These are phyloP conservation scores for Oscheius sp. DNA, from an alignment of 1,140 invertebrate genomes.

Conservation along the genomic window DNA sequence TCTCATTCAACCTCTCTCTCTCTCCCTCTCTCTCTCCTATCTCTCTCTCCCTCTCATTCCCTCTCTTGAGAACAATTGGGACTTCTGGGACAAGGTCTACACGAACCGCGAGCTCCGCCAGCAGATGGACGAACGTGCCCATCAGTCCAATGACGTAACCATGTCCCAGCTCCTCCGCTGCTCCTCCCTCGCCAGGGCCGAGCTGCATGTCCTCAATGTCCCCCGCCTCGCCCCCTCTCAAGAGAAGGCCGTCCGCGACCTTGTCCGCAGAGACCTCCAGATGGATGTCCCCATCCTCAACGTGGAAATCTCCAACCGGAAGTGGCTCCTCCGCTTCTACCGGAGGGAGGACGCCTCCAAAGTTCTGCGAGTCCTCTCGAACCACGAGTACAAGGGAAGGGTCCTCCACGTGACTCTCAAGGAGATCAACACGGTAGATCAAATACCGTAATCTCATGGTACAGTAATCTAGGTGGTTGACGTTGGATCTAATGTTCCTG, in stretches of 20 bases:
- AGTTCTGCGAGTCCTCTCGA: slow-evolving; percentile 1
- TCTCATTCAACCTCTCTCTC: no score
- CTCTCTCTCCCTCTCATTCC: no score
- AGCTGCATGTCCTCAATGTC: slow-evolving; percentile 17
- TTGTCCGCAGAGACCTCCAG: slow-evolving; percentile 6
- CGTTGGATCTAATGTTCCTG: no score
- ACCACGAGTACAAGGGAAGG: not conserved
- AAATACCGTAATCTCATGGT: no score
- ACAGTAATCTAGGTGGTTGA: no score
- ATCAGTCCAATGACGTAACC: not conserved
- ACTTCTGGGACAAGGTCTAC: slow-evolving; percentile 6
- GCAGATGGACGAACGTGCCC: not conserved
- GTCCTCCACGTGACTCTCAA: not conserved
- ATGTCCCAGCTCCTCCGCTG: slow-evolving; percentile 19
- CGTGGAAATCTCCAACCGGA: not conserved
- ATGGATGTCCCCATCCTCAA: slow-evolving; percentile 20
- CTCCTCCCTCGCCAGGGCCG: not conserved
- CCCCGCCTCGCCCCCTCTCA: slow-evolving; percentile 9
- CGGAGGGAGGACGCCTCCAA: slow-evolving; percentile 21
- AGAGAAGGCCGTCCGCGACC: slow-evolving; percentile 10
- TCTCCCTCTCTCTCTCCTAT: no score
- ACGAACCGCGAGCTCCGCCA: not conserved
- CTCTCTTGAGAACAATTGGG: not conserved
- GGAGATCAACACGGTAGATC: not conserved
- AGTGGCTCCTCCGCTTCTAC: slow-evolving; percentile 29